Evolutionary conservation across 2,888 invertebrate species (phyloP), one percentile per base, ranked within the genome.

Genomic region (Stenodera caucasica): DNA sequence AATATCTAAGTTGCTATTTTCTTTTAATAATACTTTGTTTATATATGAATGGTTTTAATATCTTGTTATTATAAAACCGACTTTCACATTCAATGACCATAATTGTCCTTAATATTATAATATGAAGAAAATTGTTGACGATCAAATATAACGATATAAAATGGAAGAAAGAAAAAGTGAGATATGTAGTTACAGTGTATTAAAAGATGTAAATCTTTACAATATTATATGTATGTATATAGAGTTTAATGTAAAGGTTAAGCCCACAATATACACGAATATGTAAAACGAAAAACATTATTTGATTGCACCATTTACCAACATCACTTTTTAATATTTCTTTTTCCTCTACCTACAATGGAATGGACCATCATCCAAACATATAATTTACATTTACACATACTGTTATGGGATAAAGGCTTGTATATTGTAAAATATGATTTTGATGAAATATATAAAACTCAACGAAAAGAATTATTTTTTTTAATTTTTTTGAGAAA

Each of bases 1-100:
- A 26, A 26, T 26, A 26, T n/a, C n/a, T n/a, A 40, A 40, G 18
- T 45, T 12, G 21, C 45, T 21, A 45, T 45, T 21, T 45, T 21
- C 45, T 21, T 45, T 45, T 11, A 45, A 23, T 15, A 35, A 35
- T 14, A 32, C 11, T 11, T 9, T 32, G 32, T 35, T 14, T 35
- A 35, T n/a, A 5, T 45, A 45, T 23, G 2, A 32, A 11, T n/a
- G 21, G 6, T 45, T 45, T n/a, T 45, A 45, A 45, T 45, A 23
- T 45, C 45, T 45, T 45, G 45, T 45, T 45, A 45, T 45, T 45
- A 45, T 45, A 45, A 45, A n/a, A 21, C 45, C 45, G 45, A 45
- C 45, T 45, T 45, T 45, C 45, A 45, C 45, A 23, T 45, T 23
- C 45, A 45, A 45, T 23, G 45, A 23, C 45, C 45, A 23, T 45